These are phyloP conservation scores for Microctonus brassicae DNA, from an alignment of 2,888 invertebrate species.

Conservation along the genomic window DNA sequence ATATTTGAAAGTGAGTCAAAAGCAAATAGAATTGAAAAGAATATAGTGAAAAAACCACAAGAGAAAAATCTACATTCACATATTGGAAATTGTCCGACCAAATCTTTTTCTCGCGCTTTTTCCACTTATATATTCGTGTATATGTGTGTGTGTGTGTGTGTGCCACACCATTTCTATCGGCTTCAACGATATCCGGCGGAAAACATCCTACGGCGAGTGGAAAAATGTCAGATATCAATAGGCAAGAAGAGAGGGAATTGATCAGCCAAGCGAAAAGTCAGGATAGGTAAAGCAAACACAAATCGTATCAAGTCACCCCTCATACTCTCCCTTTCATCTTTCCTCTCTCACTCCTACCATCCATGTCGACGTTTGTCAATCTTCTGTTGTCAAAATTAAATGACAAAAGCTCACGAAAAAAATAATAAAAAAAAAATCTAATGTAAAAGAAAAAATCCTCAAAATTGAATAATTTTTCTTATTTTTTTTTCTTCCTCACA, in stretches of 20 bases:
- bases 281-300: constrained; percentile 49
- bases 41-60: constrained; percentile 14
- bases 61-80: constrained; percentile 26
- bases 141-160: no score
- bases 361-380: neutral
- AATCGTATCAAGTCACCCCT: constrained; percentile 45
- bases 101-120: constrained; percentile 7
- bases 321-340: neutral
- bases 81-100: constrained; percentile 20
- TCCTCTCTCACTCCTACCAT: neutral
- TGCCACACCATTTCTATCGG: constrained; percentile 9
- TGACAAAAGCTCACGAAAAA: neutral
- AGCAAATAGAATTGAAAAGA: neutral
- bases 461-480: neutral
- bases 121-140: no score
- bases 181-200: constrained; percentile 28
- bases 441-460: neutral
- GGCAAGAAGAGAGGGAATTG: constrained; percentile 31
- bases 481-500: neutral
- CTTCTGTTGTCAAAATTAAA: neutral
- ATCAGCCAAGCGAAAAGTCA: constrained; percentile 45
- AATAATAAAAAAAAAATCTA: neutral
- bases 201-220: constrained; percentile 37
- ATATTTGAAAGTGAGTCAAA: neutral
- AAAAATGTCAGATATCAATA: constrained; percentile 42